phyloP scores from a whole-genome alignment of 2,888 invertebrate genomes.

The Dysmachus trigonus region DNA sequence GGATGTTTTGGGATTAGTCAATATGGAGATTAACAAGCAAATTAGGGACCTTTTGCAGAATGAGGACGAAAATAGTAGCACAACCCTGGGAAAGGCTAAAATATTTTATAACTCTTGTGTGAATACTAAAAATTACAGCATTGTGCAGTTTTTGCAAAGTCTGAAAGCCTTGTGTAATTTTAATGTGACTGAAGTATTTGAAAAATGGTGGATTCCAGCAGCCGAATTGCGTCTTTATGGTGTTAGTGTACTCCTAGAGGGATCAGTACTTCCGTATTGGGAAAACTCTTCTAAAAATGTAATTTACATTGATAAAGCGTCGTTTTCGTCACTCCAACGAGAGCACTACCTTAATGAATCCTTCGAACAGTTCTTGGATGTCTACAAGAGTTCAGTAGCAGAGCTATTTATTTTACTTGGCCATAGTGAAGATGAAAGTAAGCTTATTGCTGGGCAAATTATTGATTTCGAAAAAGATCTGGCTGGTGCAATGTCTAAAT shows the following conservation, averaged over 20 bases:
- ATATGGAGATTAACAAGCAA: not conserved
- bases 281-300: not conserved
- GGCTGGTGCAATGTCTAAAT: not conserved
- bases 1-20: not conserved
- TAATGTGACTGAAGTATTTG: not conserved
- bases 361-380: not conserved
- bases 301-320: not conserved
- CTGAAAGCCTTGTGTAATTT: not conserved
- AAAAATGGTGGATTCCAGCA: not conserved
- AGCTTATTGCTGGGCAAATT: not conserved
- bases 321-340: not conserved
- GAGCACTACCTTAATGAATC: not conserved
- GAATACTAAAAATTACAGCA: not conserved
- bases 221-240: not conserved
- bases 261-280: slow-evolving; percentile 8
- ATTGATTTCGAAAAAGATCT: slow-evolving; percentile 12
- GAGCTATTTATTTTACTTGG: not conserved
- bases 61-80: not conserved
- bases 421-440: not conserved
- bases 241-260: slow-evolving; percentile 1
- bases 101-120: slow-evolving; percentile 15
- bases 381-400: not conserved
- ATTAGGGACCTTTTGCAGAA: not conserved
- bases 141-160: not conserved
- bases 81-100: not conserved